phyloP scores from a whole-genome alignment of 2,888 invertebrate genomes.

The Cynaeus angustus region DNA sequence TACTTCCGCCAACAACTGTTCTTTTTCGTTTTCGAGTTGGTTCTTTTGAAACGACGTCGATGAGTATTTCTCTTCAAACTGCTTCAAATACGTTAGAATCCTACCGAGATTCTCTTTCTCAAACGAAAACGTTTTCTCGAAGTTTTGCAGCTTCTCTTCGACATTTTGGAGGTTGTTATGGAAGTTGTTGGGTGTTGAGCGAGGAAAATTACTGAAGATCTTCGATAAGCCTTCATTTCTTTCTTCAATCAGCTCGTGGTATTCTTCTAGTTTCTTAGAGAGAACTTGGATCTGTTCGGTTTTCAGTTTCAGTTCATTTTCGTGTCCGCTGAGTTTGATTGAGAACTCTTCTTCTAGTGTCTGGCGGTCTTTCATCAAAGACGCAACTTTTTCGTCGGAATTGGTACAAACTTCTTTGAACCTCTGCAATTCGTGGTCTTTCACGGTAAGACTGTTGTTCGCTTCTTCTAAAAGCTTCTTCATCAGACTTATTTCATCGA shows the following conservation, averaged over 20 bases:
- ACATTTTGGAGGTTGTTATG: constrained; percentile 32
- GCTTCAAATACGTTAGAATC: constrained; percentile 23
- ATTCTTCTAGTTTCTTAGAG: constrained; percentile 46
- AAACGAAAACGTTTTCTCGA: constrained; percentile 49
- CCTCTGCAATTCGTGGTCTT: constrained; percentile 52
- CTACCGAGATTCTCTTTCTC: constrained; percentile 52
- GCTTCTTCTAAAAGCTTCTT: constrained; percentile 44
- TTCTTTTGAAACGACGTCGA: neutral
- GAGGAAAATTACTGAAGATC: constrained; percentile 42
- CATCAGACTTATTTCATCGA: constrained; percentile 33
- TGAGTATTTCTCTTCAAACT: constrained; percentile 32
- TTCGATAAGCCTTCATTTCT: constrained; percentile 52
- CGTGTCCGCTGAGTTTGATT: neutral
- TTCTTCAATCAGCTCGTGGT: constrained; percentile 31
- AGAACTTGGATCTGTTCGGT: constrained; percentile 45
- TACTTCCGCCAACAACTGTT: constrained; percentile 22
- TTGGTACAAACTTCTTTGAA: constrained; percentile 15
- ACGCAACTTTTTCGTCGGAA: neutral
- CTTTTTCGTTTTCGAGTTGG: constrained; percentile 36
- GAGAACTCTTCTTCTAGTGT: constrained; percentile 3
- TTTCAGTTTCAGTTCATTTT: constrained; percentile 32
- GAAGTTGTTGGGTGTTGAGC: constrained; percentile 19
- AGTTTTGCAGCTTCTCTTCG: constrained; percentile 44
- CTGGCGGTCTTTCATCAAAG: constrained; percentile 14
- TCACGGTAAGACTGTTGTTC: constrained; percentile 49